Evolutionary conservation across 2,888 invertebrate species (phyloP), one percentile per base, ranked within the genome.

Genomic region (Hirtodrosophila trivittata): DNA sequence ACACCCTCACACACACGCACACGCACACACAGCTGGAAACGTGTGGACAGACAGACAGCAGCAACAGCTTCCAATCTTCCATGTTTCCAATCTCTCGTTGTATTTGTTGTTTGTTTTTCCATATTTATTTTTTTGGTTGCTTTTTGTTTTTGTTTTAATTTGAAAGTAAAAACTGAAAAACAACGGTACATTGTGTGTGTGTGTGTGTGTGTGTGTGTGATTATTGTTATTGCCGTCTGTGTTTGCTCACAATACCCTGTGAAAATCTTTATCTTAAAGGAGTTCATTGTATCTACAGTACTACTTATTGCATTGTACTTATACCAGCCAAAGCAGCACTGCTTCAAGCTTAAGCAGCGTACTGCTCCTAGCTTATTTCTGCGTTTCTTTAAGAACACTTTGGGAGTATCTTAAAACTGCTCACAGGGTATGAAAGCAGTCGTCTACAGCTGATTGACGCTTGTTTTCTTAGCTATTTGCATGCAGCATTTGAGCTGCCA

Each of bases 141-240:
- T 37, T 50, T 3, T 51, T 46, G 26, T 30, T 49, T 26, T 43
- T 54, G 39, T 26, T 46, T 56, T 45, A 3, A 63, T 73, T 70
- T 73, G 74, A 73, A 71, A 73, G 73, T 73, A 63, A 73, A 55
- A 55, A 46, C 56, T 35, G 30, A 37, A 68, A 73, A 57, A 38
- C 74, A 72, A 72, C 72, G 72, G 72, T 64, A 74, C 46, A 51
- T 68, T 39, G 18, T 39, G 18, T 18, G 14, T 39, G 10, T 18
- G 9, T 39, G 9, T 39, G 16, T 10, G 9, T 35, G 35, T 13
- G 18, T 21, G 18, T 5, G 5, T 21, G 18, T 26, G 8, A n/a
- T 43, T 50, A 26, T 39, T 43, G 16, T 30, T 52, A n/a, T 33
- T 39, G 43, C 42, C 35, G 50, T 45, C 25, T 28, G 43, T 45